A percentile compares a stretch with the other conserved stretches of the same genome.
phyloP scores from a whole-genome alignment of 2,797 vertebrate species.

The Urocyon cinereoargenteus region DNA sequence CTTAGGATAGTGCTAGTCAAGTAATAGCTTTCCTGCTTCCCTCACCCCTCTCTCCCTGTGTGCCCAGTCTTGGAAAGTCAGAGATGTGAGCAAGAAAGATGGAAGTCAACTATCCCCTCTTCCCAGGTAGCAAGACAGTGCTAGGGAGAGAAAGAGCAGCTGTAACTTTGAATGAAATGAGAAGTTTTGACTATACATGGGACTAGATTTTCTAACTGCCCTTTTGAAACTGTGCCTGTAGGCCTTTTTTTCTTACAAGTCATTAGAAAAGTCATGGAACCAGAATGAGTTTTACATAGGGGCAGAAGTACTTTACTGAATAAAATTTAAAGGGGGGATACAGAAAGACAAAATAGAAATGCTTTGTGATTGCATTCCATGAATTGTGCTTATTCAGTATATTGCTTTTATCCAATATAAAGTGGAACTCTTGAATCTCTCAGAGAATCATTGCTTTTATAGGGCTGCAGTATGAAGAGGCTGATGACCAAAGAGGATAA shows the following conservation, averaged over 20 bases:
- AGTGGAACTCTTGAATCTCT: neutral
- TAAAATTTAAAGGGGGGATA: neutral
- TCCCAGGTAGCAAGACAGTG: neutral
- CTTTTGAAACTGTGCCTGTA: neutral
- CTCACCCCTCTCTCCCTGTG: neutral
- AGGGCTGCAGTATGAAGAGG: neutral
- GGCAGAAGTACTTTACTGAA: neutral
- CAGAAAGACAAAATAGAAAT: constrained; percentile 34
- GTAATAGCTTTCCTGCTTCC: neutral
- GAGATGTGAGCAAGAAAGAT: neutral
- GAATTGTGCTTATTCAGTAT: neutral
- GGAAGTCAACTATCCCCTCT: neutral
- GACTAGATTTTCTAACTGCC: neutral
- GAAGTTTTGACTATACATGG: neutral
- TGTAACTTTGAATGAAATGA: neutral
- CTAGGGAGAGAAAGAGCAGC: neutral
- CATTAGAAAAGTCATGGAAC: constrained; percentile 1
- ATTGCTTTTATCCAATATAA: constrained; percentile 13
- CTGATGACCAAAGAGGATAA: neutral
- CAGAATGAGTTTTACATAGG: neutral
- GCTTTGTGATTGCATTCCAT: neutral
- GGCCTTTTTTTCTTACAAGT: neutral
- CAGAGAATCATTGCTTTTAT: constrained; percentile 2
- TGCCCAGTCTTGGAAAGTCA: neutral
- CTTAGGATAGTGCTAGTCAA: neutral